Evolutionary conservation across 2,797 vertebrate genomes (phyloP).

Genomic region (Odontamblyopus lacepedii): DNA sequence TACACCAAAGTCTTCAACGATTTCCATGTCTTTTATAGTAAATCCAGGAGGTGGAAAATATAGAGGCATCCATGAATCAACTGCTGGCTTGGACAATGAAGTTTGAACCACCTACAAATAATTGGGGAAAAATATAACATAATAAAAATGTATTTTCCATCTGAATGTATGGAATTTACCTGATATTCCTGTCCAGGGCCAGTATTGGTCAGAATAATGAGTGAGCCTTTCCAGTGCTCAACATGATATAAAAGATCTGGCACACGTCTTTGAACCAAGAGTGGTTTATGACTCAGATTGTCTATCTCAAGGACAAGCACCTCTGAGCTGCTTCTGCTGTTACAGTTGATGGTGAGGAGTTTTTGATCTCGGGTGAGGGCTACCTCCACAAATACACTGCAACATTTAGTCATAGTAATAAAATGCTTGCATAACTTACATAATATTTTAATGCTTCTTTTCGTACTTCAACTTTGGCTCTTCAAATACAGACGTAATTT

Average conservation of each 20-base stretch:
- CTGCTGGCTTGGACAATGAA: constrained; percentile 72
- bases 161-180: constrained; percentile 67
- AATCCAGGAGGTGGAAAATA: constrained; percentile 76
- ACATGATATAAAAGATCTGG: constrained; percentile 85
- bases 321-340: constrained; percentile 90
- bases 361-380: constrained; percentile 83
- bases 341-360: constrained; percentile 91
- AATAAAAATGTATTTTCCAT: not conserved
- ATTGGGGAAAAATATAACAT: not conserved
- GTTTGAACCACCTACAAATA: constrained; percentile 82
- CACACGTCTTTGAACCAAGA: constrained; percentile 84
- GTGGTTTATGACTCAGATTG: constrained; percentile 72
- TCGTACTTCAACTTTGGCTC: constrained; percentile 89
- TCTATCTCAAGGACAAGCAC: constrained; percentile 76
- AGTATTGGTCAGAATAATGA: constrained; percentile 89
- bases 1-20: constrained; percentile 86
- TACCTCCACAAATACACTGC: constrained; percentile 93
- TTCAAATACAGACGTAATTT: constrained; percentile 81
- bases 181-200: constrained; percentile 89
- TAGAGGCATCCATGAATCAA: constrained; percentile 83
- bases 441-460: not conserved
- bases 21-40: constrained; percentile 88
- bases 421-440: not conserved
- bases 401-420: constrained; percentile 11
- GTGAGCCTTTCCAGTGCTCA: constrained; percentile 83